Evolutionary conservation across 2,113 vertebrate genomes (phyloP).

Genomic region (Dromiciops gliroides): DNA sequence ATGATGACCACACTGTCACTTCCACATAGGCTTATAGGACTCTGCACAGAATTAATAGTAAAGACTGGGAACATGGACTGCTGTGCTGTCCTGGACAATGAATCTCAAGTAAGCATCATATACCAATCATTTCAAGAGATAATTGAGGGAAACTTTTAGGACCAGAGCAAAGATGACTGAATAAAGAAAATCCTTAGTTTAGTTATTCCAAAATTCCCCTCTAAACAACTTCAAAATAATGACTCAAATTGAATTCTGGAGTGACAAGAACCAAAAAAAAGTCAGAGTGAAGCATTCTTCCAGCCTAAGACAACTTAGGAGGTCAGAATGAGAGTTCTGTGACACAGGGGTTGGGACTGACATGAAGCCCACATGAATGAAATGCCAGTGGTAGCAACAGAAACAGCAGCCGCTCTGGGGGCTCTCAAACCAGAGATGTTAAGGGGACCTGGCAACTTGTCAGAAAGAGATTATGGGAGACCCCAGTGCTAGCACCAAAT

Average conservation of each 20-base stretch:
- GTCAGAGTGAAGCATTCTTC: background rate
- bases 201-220: background rate
- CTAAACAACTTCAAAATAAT: background rate
- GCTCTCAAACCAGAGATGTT: background rate
- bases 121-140: background rate
- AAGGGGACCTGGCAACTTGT: background rate
- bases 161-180: background rate
- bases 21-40: background rate
- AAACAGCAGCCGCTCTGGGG: background rate
- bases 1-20: background rate
- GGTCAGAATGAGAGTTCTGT: background rate
- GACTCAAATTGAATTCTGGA: background rate
- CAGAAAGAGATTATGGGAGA: background rate
- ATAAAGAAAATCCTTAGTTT: background rate
- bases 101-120: background rate
- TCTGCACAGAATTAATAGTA: background rate
- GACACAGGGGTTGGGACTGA: background rate
- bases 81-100: background rate
- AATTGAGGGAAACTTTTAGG: background rate
- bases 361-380: background rate
- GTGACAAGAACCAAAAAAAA: background rate
- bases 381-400: background rate
- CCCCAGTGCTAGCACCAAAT: background rate
- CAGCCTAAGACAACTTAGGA: background rate
- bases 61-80: background rate